Evolutionary conservation across 2,113 vertebrate genomes (phyloP).

Genomic region (Poeciliopsis turrubarensis): DNA sequence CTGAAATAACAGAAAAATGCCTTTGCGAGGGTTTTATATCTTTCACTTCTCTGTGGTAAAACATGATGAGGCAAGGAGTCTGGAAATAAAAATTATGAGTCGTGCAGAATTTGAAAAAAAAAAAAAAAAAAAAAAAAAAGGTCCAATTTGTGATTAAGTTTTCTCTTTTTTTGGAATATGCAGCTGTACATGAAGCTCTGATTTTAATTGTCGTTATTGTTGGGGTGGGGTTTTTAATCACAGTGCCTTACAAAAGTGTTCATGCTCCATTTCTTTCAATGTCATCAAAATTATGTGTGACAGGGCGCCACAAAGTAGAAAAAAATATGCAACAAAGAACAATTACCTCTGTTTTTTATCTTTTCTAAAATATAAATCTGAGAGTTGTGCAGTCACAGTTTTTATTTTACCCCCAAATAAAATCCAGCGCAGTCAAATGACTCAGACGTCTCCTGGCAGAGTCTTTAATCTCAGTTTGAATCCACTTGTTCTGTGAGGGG

Average conservation of each 20-base stretch:
- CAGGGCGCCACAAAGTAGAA: background rate
- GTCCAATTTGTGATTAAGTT: background rate
- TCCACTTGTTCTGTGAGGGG: background rate
- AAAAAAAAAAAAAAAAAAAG: background rate
- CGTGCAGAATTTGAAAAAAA: background rate
- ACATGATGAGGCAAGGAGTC: background rate
- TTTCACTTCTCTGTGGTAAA: conserved; percentile 25
- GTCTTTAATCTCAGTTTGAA: background rate
- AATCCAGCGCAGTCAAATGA: background rate
- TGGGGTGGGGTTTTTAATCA: background rate
- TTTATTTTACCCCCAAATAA: too few species aligned
- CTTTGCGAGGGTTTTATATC: background rate
- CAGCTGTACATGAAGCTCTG: too few species aligned
- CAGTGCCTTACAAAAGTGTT: background rate
- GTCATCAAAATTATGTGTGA: background rate
- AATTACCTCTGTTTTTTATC: too few species aligned
- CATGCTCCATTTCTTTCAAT: too few species aligned
- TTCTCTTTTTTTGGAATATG: too few species aligned
- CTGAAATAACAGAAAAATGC: background rate
- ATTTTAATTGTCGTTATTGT: background rate
- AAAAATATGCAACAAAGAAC: too few species aligned
- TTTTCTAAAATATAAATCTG: too few species aligned
- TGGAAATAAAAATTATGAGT: background rate
- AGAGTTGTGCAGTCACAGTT: too few species aligned
- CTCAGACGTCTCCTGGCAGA: background rate